A percentile compares a stretch with the other conserved stretches of the same genome.
Conservation (phyloP, 2,888 invertebrate genomes). For the Drosophila mimetica region DNA sequence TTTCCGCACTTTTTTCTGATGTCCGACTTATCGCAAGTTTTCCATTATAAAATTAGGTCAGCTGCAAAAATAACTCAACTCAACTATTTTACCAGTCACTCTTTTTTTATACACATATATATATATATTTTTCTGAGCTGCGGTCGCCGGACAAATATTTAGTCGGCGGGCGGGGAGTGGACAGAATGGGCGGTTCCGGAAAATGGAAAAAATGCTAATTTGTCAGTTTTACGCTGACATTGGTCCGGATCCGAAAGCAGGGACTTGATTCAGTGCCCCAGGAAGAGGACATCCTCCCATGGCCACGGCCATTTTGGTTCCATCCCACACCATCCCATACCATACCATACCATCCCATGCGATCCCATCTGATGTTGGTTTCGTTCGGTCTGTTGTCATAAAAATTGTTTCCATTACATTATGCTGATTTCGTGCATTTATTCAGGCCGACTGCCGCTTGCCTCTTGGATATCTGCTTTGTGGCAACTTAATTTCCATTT, state of each 20-base stretch:
- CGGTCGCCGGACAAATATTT: conserved; percentile 66
- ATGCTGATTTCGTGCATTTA: conserved; percentile 80
- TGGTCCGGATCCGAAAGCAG: conserved; percentile 55
- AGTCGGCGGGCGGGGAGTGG: conserved; percentile 45
- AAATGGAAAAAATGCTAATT: conserved; percentile 80
- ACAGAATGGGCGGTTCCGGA: conserved; percentile 48
- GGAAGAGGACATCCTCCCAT: conserved; percentile 27
- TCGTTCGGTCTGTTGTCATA: conserved; percentile 66
- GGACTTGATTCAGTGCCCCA: conserved; percentile 28
- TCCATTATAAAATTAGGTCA: conserved; percentile 83
- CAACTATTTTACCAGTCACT: conserved; percentile 70
- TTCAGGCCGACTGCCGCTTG: conserved; percentile 61
- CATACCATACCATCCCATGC: conserved; percentile 7
- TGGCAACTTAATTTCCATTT: conserved; percentile 73
- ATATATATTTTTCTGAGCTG: conserved; percentile 26
- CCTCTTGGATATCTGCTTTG: conserved; percentile 51
- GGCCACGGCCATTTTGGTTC: conserved; percentile 29
- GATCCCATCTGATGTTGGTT: conserved; percentile 36
- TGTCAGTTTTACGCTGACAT: conserved; percentile 79
- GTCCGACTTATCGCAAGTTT: conserved; percentile 78
- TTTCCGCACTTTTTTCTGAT: conserved; percentile 37
- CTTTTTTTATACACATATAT: conserved; percentile 27
- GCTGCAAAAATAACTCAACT: conserved; percentile 80
- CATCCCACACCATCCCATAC: conserved; percentile 9
- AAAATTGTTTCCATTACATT: conserved; percentile 81